Conservation (phyloP, 2,888 invertebrate species). For the Pegoplata infirma region DNA sequence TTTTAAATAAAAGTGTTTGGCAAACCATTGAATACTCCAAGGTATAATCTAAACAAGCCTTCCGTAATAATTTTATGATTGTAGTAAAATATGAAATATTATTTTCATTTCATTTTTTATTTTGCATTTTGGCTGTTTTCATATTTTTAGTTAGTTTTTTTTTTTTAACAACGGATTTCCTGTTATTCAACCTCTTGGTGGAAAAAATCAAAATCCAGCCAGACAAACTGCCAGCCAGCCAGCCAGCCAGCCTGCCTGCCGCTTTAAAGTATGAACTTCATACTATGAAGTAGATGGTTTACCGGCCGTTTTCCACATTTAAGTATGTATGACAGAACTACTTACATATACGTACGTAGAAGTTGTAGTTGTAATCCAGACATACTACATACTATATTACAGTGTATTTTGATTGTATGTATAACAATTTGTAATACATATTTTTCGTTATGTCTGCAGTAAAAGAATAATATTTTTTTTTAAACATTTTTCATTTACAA, state of each 20-base stretch:
- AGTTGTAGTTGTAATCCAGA: not conserved
- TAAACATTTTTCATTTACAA: constrained; percentile 34
- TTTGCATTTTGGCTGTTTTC: constrained; percentile 6
- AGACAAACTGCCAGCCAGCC: constrained; percentile 21
- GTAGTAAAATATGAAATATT: not conserved
- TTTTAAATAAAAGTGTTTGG: too few relatives aligned
- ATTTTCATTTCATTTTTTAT: too few relatives aligned
- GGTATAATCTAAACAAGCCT: too few relatives aligned
- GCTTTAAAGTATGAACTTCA: too few relatives aligned
- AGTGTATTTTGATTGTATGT: too few relatives aligned
- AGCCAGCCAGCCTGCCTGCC: not conserved
- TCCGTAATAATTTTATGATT: not conserved
- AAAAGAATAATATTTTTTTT: not conserved
- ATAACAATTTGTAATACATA: not conserved
- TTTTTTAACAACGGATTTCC: constrained; percentile 56
- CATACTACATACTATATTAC: not conserved
- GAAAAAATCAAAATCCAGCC: constrained; percentile 27
- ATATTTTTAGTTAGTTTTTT: not conserved
- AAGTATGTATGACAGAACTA: not conserved
- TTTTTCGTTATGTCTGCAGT: not conserved
- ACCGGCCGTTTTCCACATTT: not conserved
- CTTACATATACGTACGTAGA: too few relatives aligned
- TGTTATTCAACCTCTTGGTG: constrained; percentile 51
- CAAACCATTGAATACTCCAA: too few relatives aligned
- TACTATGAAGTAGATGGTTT: not conserved